Evolutionary conservation across 2,797 vertebrate genomes (phyloP).

Genomic region (Danionella dracula): DNA sequence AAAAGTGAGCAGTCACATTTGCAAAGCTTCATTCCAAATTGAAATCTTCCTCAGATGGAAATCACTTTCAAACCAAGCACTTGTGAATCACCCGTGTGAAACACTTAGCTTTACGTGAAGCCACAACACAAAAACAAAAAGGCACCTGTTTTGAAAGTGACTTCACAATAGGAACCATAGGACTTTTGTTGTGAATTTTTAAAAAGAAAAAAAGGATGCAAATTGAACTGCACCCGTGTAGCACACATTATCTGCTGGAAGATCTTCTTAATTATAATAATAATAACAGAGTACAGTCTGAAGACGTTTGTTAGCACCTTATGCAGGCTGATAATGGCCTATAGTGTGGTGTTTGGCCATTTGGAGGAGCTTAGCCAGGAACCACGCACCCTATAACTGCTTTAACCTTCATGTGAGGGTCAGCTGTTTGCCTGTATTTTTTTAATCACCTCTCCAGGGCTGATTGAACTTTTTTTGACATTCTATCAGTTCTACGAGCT

Average conservation of each 20-base stretch:
- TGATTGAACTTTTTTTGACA: conserved; percentile 7
- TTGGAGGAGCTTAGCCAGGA: conserved; percentile 34
- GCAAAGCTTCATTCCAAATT: background rate
- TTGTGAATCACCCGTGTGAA: no score
- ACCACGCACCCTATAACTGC: conserved; percentile 22
- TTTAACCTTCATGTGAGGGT: background rate
- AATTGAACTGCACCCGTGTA: conserved; percentile 19
- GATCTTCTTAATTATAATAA: conserved; percentile 35
- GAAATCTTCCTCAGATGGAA: no score
- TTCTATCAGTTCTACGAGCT: conserved; percentile 29
- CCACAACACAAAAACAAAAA: no score
- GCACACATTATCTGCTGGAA: conserved; percentile 44
- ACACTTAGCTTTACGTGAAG: no score
- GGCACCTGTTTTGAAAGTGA: background rate
- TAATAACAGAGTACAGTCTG: conserved; percentile 41
- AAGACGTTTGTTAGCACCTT: conserved; percentile 48
- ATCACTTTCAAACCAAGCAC: background rate
- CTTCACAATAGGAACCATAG: background rate
- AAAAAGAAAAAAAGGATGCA: no score
- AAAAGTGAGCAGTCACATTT: conserved; percentile 14
- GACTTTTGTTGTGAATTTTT: background rate
- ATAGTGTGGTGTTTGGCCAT: conserved; percentile 39
- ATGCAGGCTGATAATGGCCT: conserved; percentile 42
- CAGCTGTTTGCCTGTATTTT: conserved; percentile 4
- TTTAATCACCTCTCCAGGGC: background rate